Base-by-base conservation (phyloP, 2,113 vertebrate species). In the Myanophis thanlyinensis region DNA sequence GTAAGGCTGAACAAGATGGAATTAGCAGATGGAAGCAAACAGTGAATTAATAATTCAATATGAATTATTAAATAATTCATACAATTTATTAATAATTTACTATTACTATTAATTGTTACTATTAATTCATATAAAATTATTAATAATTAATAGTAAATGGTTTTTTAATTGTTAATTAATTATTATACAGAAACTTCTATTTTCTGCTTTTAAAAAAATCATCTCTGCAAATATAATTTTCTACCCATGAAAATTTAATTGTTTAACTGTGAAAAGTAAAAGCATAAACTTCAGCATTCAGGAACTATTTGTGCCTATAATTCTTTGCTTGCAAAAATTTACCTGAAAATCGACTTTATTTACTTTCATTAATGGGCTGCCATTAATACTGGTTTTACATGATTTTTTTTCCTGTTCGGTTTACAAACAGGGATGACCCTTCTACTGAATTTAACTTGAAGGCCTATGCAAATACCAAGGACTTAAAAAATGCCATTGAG, bases 371-470 rank as follows among this genome's bases (percentile, higher is more conserved):
- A 59, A 56, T 48, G 25, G 35, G 25, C 54, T 85, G 23, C 25
- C 1, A 5, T 87, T 49, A 91, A 47, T 35, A 12, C 30, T 44
- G 6, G 44, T 25, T 88, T 46, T 80, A 13, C 46, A 23, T 23
- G 15, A n/a, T n/a, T n/a, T n/a, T 1, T 80, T 27, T 20, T 91
- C 44, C 73, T 96, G 40, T 51, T 94, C 95, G 95, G 93, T 96
- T 91, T 44, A 95, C 95, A 59, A 73, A 52, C 94, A 99, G 99
- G 0, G 98, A 99, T 90, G 98, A 98, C 23, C 98, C 99, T 20
- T 98, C 98, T 85, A 98, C 98, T 54, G 99, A 99, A 93, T 98
- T 99, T 97, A 98, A 98, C 86, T 98, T 99, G 93, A 98, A 98
- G 96, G 96, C 98, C 35, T 97, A 98, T 86, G 92, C 95, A 95